Evolutionary conservation across 2,797 vertebrate species (phyloP).

Genomic region (Coluber constrictor): DNA sequence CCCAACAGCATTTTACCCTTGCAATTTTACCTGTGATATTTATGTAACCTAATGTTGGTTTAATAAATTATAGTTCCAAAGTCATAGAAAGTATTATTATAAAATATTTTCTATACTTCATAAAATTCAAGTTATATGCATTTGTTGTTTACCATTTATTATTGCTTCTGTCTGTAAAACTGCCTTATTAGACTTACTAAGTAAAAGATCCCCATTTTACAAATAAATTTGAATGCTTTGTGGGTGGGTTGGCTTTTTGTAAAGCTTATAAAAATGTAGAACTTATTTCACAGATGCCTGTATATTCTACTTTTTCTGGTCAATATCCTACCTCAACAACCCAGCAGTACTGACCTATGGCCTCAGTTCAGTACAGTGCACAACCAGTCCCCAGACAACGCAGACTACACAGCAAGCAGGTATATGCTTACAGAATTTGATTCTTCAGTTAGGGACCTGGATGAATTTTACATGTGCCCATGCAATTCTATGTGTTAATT

Average conservation of each 20-base stretch:
- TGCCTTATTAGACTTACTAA: neutral
- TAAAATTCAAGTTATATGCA: neutral
- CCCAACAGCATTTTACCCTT: neutral
- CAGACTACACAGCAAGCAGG: conserved; percentile 75
- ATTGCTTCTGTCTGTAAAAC: neutral
- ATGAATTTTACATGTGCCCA: neutral
- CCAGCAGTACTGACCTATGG: conserved; percentile 83
- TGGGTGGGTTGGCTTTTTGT: neutral
- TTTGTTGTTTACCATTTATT: neutral
- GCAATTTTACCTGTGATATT: neutral
- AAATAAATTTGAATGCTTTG: neutral
- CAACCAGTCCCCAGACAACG: conserved; percentile 77
- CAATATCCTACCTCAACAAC: conserved; percentile 91
- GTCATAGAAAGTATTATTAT: neutral
- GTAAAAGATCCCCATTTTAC: neutral
- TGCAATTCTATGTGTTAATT: neutral
- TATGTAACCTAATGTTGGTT: neutral
- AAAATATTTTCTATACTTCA: neutral
- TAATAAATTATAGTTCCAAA: neutral
- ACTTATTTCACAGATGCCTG: conserved; percentile 77
- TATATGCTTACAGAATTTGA: conserved; percentile 54
- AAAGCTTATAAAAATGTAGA: neutral
- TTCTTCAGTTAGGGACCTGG: conserved; percentile 28
- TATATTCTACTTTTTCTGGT: conserved; percentile 84
- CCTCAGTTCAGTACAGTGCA: conserved; percentile 79